Evolutionary conservation across 2,797 vertebrate genomes (phyloP).

Genomic region (Megaceryle alcyon): DNA sequence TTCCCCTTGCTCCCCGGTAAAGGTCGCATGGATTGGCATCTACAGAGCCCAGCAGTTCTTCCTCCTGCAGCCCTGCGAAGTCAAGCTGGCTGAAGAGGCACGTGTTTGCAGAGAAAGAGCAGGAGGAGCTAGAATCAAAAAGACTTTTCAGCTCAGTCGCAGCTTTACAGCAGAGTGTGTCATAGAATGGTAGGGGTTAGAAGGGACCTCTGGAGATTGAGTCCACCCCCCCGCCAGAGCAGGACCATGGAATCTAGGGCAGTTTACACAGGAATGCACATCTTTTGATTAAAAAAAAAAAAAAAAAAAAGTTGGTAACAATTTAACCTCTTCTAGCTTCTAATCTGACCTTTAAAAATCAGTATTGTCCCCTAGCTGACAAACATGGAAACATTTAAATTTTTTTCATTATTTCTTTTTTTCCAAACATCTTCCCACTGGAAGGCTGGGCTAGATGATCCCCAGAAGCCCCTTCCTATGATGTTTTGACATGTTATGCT

Average conservation of each 20-base stretch:
- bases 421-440: background rate
- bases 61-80: rapidly evolving
- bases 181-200: too few species aligned
- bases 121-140: background rate
- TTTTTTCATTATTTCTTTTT: background rate
- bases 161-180: background rate
- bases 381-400: background rate
- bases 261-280: too few species aligned
- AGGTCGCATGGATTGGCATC: background rate
- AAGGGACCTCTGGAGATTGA: too few species aligned
- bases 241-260: too few species aligned
- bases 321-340: background rate
- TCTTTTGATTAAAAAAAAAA: background rate
- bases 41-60: background rate
- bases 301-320: background rate
- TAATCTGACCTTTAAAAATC: background rate
- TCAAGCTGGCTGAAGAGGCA: rapidly evolving
- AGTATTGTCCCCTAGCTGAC: background rate
- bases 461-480: too few species aligned
- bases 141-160: background rate
- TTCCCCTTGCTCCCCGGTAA: background rate
- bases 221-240: too few species aligned
- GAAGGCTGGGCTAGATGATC: too few species aligned
- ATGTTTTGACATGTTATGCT: too few species aligned
- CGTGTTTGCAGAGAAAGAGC: background rate